These are phyloP conservation scores for roundworm (Caenorhabditis elegans) DNA, from an alignment of 1,140 invertebrate species.

Conservation along the genomic window DNA sequence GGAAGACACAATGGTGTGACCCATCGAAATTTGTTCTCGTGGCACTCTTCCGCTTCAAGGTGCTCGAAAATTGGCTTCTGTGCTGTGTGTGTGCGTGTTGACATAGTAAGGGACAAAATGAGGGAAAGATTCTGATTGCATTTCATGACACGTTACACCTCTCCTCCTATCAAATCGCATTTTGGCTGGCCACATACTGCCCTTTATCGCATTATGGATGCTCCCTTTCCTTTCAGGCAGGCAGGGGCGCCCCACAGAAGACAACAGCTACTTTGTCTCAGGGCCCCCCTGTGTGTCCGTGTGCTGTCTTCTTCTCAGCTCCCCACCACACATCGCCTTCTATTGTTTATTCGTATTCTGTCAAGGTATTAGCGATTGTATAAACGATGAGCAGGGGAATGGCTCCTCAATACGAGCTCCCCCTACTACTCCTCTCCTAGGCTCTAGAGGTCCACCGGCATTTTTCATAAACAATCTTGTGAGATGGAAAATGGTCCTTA, in stretches of 20 bases:
- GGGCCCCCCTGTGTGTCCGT: background rate
- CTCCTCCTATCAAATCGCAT: slow-evolving; percentile 13
- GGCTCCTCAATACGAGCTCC: no score
- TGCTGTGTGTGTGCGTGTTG: no score
- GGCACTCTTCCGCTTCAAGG: background rate
- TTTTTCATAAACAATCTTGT: slow-evolving; percentile 24
- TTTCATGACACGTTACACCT: slow-evolving; percentile 31
- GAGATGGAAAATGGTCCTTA: background rate
- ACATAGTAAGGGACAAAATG: no score
- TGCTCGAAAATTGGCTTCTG: background rate
- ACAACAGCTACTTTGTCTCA: background rate
- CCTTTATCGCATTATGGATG: slow-evolving; percentile 33
- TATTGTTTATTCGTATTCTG: slow-evolving; percentile 32
- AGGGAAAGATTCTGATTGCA: slow-evolving; percentile 26
- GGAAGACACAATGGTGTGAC: background rate
- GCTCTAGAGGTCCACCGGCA: background rate
- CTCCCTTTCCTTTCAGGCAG: background rate
- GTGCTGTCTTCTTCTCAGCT: background rate
- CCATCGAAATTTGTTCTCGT: slow-evolving; percentile 20
- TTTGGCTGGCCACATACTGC: background rate
- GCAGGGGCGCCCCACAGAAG: background rate
- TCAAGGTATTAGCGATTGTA: slow-evolving; percentile 32
- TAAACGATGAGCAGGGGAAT: slow-evolving; percentile 27
- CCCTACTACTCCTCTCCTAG: background rate
- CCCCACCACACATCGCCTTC: background rate